Base-by-base conservation (phyloP, 2,113 vertebrate genomes). In the Ceyx melanurus region DNA sequence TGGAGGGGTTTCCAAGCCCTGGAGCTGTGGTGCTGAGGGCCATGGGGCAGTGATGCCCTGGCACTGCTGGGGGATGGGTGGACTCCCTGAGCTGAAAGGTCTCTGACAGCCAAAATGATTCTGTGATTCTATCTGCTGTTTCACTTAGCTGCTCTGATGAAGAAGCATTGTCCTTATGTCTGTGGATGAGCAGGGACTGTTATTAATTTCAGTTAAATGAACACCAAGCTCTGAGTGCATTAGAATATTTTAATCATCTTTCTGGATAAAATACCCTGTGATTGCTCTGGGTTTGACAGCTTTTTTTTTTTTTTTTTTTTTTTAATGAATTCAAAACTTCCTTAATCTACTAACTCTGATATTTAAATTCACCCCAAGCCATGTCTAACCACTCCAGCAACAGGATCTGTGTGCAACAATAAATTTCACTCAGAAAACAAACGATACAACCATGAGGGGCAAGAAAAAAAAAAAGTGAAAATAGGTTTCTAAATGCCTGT, bases 131-230 rank as follows among this genome's bases (percentile, higher is more conserved):
- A 25, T 50, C 48, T 40, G 23, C 57, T 45, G 20, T 74, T 45
- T 45, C 56, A 10, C 13, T 15, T 25, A 79, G 18, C 20, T 0
- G 1, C 4, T 2, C 19, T 40, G 64, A 15, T 22, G 23, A 61
- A 40, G 73, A 4, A 79, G 13, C 25, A 7, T 43, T 33, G 35
- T 68, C 23, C 45, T 57, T 21, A 20, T 1, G 1, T 33, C 50
- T 58, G 35, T 11, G 2, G 0, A 3, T 2, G 37, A 58, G 40
- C 61, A 81, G 56, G 43, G 54, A 25, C 70, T 15, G 21, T 14
- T 29, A 26, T 5, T 78, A 35, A 61, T 50, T 26, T 13, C 70
- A 43, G 0, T 64, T 22, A 43, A 72, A 37, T 42, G 28, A 91
- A 71, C 2, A 15, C 33, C 57, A 50, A 22, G 21, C 29, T 57